Evolutionary conservation across 2,888 invertebrate genomes (phyloP).

Genomic region (Petrophora chlorosata): DNA sequence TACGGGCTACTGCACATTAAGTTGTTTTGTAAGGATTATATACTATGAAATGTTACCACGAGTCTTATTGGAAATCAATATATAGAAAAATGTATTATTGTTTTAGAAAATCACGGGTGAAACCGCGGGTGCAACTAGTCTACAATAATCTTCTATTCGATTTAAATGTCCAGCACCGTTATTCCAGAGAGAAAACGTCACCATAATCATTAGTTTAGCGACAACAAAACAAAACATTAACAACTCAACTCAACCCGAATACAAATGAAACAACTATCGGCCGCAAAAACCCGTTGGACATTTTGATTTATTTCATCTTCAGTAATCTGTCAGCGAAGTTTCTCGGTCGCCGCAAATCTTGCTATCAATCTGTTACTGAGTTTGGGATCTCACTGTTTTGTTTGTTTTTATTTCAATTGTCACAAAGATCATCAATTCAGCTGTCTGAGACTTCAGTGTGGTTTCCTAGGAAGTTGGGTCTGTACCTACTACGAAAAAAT

Average conservation of each 20-base stretch:
- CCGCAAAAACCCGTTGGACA: constrained; percentile 41
- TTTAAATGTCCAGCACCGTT: constrained; percentile 10
- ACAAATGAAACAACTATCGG: constrained; percentile 35
- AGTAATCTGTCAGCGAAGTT: constrained; percentile 58
- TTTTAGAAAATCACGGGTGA: not conserved
- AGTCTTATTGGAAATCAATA: not conserved
- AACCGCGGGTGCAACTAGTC: not conserved
- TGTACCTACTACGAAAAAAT: too few relatives aligned
- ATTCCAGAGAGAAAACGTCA: constrained; percentile 12
- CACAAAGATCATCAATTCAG: constrained; percentile 38
- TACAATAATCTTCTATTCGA: too few relatives aligned
- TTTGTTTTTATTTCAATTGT: constrained; percentile 53
- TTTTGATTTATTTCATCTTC: constrained; percentile 48
- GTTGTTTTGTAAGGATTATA: too few relatives aligned
- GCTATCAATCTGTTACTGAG: constrained; percentile 51
- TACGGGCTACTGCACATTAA: too few relatives aligned
- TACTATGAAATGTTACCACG: too few relatives aligned
- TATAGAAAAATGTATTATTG: not conserved
- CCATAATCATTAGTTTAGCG: constrained; percentile 20
- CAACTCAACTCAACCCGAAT: constrained; percentile 20
- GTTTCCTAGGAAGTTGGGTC: constrained; percentile 8
- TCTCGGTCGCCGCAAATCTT: constrained; percentile 53
- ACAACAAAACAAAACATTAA: constrained; percentile 22
- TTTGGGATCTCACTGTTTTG: constrained; percentile 44
- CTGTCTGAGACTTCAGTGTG: constrained; percentile 24